Conservation (phyloP, 1,140 invertebrate genomes). For the Leguminivora glycinivorella region DNA sequence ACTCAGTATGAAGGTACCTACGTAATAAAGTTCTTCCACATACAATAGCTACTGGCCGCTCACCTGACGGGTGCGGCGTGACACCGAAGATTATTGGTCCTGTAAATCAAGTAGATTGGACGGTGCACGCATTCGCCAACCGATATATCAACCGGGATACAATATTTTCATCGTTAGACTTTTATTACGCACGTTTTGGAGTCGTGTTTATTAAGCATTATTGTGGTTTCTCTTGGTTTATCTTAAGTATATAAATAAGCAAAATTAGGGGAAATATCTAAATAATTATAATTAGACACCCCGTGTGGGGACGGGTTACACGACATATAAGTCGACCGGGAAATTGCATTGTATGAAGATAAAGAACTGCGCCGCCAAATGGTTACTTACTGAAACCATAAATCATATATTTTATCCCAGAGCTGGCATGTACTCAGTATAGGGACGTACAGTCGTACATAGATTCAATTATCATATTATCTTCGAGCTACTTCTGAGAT, state of each 20-base stretch:
- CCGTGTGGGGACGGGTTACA: no score
- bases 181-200: neutral
- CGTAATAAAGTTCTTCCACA: conserved; percentile 31
- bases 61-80: conserved; percentile 54
- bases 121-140: conserved; percentile 44
- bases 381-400: no score
- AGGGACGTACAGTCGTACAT: no score
- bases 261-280: neutral
- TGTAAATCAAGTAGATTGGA: conserved; percentile 66
- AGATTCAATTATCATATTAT: no score
- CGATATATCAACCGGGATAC: conserved; percentile 46
- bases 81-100: conserved; percentile 58
- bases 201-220: conserved; percentile 10
- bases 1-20: no score
- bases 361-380: no score
- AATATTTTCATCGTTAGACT: conserved; percentile 12
- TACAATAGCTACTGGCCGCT: conserved; percentile 44
- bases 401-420: no score
- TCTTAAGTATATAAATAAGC: neutral
- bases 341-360: no score
- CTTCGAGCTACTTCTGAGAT: no score
- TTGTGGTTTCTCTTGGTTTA: neutral
- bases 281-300: no score
- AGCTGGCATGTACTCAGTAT: no score
- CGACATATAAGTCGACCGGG: no score